Evolutionary conservation across 2,888 invertebrate species (phyloP).

Genomic region (Orthosia gracilis): DNA sequence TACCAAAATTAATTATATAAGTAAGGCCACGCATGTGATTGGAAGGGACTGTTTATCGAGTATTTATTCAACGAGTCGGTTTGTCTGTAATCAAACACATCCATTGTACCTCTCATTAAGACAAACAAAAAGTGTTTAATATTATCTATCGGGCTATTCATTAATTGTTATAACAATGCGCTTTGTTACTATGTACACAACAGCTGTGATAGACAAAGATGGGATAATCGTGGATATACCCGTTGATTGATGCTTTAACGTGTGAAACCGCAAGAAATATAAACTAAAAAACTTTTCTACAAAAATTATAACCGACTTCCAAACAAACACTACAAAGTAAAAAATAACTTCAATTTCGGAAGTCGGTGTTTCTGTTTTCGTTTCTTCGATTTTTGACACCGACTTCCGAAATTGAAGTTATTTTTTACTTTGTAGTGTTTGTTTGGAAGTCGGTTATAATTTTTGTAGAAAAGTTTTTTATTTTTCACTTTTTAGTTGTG

Average conservation of each 20-base stretch:
- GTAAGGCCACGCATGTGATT: conserved; percentile 54
- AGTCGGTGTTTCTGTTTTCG: too few species aligned
- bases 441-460: too few species aligned
- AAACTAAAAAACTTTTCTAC: too few species aligned
- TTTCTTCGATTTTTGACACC: too few species aligned
- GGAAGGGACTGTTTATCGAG: conserved; percentile 60
- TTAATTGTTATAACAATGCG: conserved; percentile 80
- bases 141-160: conserved; percentile 79
- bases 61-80: conserved; percentile 47
- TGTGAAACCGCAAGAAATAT: conserved; percentile 11
- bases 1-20: conserved; percentile 46
- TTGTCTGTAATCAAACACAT: conserved; percentile 63
- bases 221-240: conserved; percentile 40
- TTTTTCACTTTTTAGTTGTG: too few species aligned
- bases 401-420: too few species aligned
- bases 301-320: too few species aligned
- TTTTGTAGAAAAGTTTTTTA: too few species aligned
- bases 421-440: too few species aligned
- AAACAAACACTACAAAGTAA: too few species aligned
- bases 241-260: conserved; percentile 12
- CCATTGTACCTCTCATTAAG: conserved; percentile 70
- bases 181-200: conserved; percentile 73
- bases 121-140: conserved; percentile 79
- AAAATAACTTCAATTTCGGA: too few species aligned
- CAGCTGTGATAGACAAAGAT: conserved; percentile 54